Evolutionary conservation across 2,113 vertebrate species (phyloP).

Genomic region (Mustelus asterias): DNA sequence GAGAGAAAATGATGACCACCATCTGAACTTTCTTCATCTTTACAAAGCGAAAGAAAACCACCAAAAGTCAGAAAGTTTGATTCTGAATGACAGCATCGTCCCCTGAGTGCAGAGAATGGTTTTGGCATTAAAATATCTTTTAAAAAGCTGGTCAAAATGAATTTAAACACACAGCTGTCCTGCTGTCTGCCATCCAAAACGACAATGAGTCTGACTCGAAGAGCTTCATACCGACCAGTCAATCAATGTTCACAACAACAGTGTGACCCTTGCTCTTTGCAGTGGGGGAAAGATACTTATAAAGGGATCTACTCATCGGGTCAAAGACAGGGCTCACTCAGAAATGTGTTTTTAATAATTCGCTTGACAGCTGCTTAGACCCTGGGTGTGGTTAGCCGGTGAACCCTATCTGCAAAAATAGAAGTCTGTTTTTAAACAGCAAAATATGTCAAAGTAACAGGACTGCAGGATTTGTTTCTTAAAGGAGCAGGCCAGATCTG

Average conservation of each 20-base stretch:
- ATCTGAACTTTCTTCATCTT: not conserved
- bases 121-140: not conserved
- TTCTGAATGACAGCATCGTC: not conserved
- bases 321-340: not conserved
- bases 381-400: not conserved
- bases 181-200: not conserved
- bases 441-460: not conserved
- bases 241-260: not conserved
- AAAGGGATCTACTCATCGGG: not conserved
- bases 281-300: not conserved
- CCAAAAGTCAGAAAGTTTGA: not conserved
- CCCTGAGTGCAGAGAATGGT: not conserved
- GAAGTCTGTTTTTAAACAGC: not conserved
- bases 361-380: not conserved
- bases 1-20: not conserved
- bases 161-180: not conserved
- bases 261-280: not conserved
- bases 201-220: not conserved
- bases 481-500: not conserved
- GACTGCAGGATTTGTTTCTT: not conserved
- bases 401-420: slow-evolving; percentile 1
- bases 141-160: not conserved
- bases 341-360: not conserved
- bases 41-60: not conserved
- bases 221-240: not conserved